Conservation (phyloP, 2,113 vertebrate species). For the Hepsetus odoe region DNA sequence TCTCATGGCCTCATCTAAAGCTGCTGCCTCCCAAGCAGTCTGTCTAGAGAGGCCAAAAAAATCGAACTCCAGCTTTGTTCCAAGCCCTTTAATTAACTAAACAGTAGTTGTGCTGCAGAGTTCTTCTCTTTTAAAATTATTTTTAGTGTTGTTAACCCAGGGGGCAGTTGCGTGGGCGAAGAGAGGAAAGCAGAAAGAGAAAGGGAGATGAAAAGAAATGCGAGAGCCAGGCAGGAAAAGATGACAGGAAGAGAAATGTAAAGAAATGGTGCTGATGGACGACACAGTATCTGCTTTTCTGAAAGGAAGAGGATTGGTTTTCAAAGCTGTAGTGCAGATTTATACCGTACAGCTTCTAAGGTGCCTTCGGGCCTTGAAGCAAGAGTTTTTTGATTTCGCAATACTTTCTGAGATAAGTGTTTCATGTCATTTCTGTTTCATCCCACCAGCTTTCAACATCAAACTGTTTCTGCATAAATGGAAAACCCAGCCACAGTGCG, state of each 20-base stretch:
- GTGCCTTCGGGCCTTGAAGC: neutral
- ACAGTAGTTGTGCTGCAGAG: neutral
- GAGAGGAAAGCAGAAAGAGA: constrained; percentile 32
- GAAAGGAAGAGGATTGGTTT: constrained; percentile 18
- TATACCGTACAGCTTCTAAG: neutral
- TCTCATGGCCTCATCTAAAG: too few relatives aligned
- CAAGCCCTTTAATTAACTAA: constrained; percentile 35
- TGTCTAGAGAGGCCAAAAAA: constrained; percentile 3
- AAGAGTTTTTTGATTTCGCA: neutral
- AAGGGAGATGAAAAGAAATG: constrained; percentile 37
- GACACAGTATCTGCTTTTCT: constrained; percentile 28
- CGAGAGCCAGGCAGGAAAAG: neutral
- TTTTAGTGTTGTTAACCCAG: constrained; percentile 55
- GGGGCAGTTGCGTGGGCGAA: constrained; percentile 46
- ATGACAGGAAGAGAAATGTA: constrained; percentile 7
- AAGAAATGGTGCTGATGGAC: constrained; percentile 17
- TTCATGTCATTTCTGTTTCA: neutral
- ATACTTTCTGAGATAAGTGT: neutral
- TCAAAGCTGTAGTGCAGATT: constrained; percentile 3
- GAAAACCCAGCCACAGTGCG: too few relatives aligned
- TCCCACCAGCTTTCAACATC: too few relatives aligned
- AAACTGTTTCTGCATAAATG: neutral
- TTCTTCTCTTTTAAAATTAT: constrained; percentile 59
- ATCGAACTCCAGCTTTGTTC: neutral
- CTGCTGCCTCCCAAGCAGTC: neutral